Evolutionary conservation across 1,140 invertebrate species (phyloP).

Genomic region (Tetramorium alpestre): DNA sequence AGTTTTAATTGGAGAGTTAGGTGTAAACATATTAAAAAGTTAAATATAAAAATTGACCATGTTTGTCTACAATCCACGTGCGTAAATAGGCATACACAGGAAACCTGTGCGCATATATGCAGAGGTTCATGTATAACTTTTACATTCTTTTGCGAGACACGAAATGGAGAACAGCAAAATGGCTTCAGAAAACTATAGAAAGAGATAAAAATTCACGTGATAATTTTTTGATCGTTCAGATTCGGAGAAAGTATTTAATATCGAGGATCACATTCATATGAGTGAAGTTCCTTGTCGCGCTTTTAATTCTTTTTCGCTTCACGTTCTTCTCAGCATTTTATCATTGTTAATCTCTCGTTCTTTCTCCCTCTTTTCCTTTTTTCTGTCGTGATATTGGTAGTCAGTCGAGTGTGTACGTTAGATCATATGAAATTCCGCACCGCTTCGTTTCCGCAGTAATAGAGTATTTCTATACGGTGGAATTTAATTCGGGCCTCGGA

Average conservation of each 20-base stretch:
- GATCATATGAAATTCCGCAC: conserved; percentile 55
- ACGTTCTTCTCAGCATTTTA: neutral
- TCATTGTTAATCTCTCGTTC: conserved; percentile 1
- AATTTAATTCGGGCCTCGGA: conserved; percentile 58
- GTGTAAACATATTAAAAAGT: conserved; percentile 19
- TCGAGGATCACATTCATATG: neutral
- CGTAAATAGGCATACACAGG: neutral
- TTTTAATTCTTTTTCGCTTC: conserved; percentile 39
- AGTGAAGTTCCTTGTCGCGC: neutral
- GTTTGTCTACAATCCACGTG: neutral
- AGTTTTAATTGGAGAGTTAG: neutral
- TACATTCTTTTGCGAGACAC: neutral
- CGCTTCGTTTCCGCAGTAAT: conserved; percentile 54
- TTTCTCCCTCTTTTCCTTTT: neutral
- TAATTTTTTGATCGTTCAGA: conserved; percentile 17
- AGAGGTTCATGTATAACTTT: neutral
- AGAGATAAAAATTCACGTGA: neutral
- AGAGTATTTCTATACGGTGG: conserved; percentile 55
- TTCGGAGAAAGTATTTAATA: conserved; percentile 39
- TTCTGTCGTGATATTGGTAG: conserved; percentile 37
- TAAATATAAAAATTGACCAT: neutral
- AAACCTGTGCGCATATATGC: neutral
- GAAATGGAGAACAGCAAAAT: conserved; percentile 8
- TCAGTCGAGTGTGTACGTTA: conserved; percentile 51
- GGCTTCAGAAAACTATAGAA: neutral